Conservation (phyloP, 2,888 invertebrate species). For the Drosophila demipolita region DNA sequence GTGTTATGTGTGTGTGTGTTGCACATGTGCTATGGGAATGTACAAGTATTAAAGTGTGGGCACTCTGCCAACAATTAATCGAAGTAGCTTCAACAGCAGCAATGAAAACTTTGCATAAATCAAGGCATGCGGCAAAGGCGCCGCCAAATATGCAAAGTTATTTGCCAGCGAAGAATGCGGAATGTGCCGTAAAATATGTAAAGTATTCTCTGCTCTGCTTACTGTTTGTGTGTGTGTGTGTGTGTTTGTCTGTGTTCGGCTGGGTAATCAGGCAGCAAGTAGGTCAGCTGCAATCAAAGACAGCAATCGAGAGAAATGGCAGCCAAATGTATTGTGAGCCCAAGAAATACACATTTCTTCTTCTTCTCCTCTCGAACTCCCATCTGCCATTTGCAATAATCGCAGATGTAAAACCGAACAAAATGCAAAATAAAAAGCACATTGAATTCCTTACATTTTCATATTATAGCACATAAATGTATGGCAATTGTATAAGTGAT, state of each 20-base stretch:
- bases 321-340: constrained; percentile 67
- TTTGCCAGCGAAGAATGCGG: constrained; percentile 70
- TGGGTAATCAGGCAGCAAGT: constrained; percentile 78
- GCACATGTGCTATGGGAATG: constrained; percentile 39
- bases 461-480: background rate
- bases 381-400: constrained; percentile 30
- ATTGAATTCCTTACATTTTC: background rate
- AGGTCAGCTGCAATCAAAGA: constrained; percentile 78
- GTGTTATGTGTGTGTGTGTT: constrained; percentile 10
- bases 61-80: constrained; percentile 64
- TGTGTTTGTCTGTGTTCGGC: constrained; percentile 26
- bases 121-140: constrained; percentile 67
- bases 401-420: background rate
- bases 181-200: constrained; percentile 69
- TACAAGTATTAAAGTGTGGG: constrained; percentile 24
- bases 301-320: constrained; percentile 66
- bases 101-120: constrained; percentile 67
- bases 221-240: constrained; percentile 6
- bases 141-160: constrained; percentile 73
- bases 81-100: constrained; percentile 59
- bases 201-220: constrained; percentile 56
- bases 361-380: constrained; percentile 26
- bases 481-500: background rate
- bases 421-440: constrained; percentile 1
- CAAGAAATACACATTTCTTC: constrained; percentile 43